Evolutionary conservation across 2,888 invertebrate species (phyloP).

Genomic region (Habroteleia sp.): DNA sequence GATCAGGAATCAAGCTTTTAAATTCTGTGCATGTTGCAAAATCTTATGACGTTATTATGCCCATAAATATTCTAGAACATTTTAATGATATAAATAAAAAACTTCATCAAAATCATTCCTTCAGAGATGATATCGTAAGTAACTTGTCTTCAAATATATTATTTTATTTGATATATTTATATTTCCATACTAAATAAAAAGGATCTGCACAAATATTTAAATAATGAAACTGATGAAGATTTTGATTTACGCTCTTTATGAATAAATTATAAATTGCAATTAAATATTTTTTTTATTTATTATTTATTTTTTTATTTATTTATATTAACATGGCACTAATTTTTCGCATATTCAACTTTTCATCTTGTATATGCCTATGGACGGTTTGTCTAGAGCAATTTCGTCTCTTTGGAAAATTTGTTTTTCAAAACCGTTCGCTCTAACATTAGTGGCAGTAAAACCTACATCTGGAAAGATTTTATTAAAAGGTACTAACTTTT

Average conservation of each 20-base stretch:
- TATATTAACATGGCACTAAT: slow-evolving; percentile 7
- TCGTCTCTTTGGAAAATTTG: slow-evolving; percentile 17
- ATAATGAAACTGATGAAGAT: too few species aligned
- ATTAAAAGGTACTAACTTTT: slow-evolving; percentile 14
- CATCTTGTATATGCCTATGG: not conserved
- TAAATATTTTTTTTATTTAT: too few species aligned
- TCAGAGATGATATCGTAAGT: slow-evolving; percentile 28
- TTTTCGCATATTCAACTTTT: slow-evolving; percentile 19
- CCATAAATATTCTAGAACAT: slow-evolving; percentile 14
- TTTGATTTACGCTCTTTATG: too few species aligned
- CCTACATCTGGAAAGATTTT: slow-evolving; percentile 21
- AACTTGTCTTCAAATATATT: slow-evolving; percentile 13
- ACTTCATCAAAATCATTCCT: slow-evolving; percentile 17
- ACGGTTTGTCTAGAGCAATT: slow-evolving; percentile 19
- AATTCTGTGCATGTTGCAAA: slow-evolving; percentile 21
- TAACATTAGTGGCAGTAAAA: slow-evolving; percentile 30
- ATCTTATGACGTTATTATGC: slow-evolving; percentile 8
- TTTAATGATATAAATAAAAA: slow-evolving; percentile 23
- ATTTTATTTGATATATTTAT: too few species aligned
- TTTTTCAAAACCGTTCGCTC: slow-evolving; percentile 19
- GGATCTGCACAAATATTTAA: too few species aligned
- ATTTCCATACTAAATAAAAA: too few species aligned
- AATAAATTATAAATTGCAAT: too few species aligned
- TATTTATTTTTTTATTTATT: too few species aligned
- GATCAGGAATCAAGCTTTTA: too few species aligned